Conservation (phyloP, 2,888 invertebrate genomes). For the Sesamia inferens region DNA sequence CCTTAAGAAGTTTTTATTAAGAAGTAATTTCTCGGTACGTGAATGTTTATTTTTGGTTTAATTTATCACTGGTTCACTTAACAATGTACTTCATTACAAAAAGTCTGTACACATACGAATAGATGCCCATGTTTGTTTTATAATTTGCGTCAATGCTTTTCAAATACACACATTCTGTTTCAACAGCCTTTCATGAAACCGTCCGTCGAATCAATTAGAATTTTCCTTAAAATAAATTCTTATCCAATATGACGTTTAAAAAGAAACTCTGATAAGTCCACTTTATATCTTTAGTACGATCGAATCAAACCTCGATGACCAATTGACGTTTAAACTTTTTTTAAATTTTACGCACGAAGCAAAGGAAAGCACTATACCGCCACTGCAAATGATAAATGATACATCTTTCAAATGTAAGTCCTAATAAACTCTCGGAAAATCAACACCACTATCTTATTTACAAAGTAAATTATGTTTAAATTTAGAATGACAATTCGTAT, state of each 20-base stretch:
- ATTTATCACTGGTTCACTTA: constrained; percentile 64
- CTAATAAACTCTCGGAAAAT: constrained; percentile 44
- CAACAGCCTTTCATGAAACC: constrained; percentile 15
- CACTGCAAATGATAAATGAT: constrained; percentile 32
- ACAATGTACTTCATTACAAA: constrained; percentile 80
- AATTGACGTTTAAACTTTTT: constrained; percentile 10
- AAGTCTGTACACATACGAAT: constrained; percentile 85
- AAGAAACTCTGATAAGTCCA: constrained; percentile 2
- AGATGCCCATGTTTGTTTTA: constrained; percentile 82
- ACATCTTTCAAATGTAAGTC: constrained; percentile 30
- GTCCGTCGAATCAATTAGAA: constrained; percentile 9
- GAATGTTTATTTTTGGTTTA: constrained; percentile 15
- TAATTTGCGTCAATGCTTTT: constrained; percentile 41
- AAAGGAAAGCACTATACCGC: constrained; percentile 30
- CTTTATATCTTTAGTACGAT: constrained; percentile 17
- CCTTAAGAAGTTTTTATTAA: constrained; percentile 11
- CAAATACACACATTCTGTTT: constrained; percentile 43
- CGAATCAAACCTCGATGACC: constrained; percentile 2
- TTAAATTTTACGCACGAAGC: constrained; percentile 5
- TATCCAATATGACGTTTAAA: constrained; percentile 10
- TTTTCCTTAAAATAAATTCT: background rate
- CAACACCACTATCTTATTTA: constrained; percentile 48
- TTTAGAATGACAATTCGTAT: constrained; percentile 48
- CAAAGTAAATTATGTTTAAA: constrained; percentile 46
- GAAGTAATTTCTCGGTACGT: constrained; percentile 22